Evolutionary conservation across 2,113 vertebrate genomes (phyloP).

Genomic region (Cottus gobio): DNA sequence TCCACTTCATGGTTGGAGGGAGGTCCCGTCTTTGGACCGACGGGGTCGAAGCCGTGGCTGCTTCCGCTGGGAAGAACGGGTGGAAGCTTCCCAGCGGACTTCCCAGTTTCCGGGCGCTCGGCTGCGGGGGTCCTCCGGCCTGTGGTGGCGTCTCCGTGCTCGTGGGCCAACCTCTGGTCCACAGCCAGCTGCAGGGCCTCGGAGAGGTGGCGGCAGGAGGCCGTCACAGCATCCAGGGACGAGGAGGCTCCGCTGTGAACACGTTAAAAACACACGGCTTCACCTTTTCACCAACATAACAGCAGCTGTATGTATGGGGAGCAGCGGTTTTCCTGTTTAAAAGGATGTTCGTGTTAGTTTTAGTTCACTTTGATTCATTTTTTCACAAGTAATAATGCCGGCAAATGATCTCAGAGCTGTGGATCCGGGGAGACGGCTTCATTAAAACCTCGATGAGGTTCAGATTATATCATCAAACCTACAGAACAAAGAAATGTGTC

Average conservation of each 20-base stretch:
- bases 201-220: constrained; percentile 77
- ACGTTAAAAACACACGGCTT: not conserved
- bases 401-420: not conserved
- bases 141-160: constrained; percentile 72
- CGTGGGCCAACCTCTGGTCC: constrained; percentile 87
- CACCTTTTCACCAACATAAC: not conserved
- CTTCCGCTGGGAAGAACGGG: constrained; percentile 51
- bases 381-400: not conserved
- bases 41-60: no score
- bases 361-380: not conserved
- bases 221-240: constrained; percentile 65
- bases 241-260: constrained; percentile 74
- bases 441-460: no score
- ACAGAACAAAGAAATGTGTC: not conserved
- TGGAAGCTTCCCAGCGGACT: constrained; percentile 24
- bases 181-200: constrained; percentile 85
- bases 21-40: not conserved
- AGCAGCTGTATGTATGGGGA: not conserved
- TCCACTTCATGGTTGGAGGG: not conserved
- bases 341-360: not conserved
- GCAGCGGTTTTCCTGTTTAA: not conserved
- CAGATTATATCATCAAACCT: not conserved
- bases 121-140: not conserved
- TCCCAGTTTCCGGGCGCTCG: not conserved
- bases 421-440: not conserved